A percentile compares a stretch with the other conserved stretches of the same genome.
phyloP scores from a whole-genome alignment of 2,888 invertebrate genomes.

The Leptinotarsa tumamoca region DNA sequence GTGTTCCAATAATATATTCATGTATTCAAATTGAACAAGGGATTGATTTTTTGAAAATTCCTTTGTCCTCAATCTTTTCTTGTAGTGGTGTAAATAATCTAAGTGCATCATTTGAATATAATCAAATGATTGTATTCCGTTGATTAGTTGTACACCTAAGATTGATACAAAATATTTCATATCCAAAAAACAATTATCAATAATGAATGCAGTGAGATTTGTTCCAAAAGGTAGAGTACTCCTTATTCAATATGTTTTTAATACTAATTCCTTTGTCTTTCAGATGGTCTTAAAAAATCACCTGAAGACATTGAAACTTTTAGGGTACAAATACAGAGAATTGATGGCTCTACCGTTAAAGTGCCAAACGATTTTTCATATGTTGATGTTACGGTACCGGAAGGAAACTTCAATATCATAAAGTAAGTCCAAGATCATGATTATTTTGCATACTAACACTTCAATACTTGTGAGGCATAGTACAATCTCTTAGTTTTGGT shows the following conservation, averaged over 20 bases:
- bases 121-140: constrained; percentile 13
- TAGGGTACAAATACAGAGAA: constrained; percentile 60
- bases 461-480: too few relatives aligned
- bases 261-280: constrained; percentile 23
- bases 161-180: background rate
- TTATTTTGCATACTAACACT: background rate
- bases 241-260: too few relatives aligned
- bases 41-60: background rate
- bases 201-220: constrained; percentile 18
- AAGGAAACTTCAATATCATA: constrained; percentile 60
- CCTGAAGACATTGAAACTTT: constrained; percentile 56
- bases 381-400: constrained; percentile 61
- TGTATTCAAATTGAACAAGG: background rate
- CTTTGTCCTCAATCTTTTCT: background rate
- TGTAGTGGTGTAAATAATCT: background rate
- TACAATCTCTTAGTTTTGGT: too few relatives aligned
- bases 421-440: constrained; percentile 55
- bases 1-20: background rate
- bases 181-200: background rate
- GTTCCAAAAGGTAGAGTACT: constrained; percentile 3
- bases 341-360: constrained; percentile 61
- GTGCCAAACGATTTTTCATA: constrained; percentile 56
- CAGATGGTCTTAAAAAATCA: constrained; percentile 54
- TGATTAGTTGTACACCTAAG: background rate
- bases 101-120: constrained; percentile 29